Percentiles rank a stretch among this genome's conserved stretches.
phyloP scores from a whole-genome alignment of 2,888 invertebrate genomes.

The Mayetiola destructor region DNA sequence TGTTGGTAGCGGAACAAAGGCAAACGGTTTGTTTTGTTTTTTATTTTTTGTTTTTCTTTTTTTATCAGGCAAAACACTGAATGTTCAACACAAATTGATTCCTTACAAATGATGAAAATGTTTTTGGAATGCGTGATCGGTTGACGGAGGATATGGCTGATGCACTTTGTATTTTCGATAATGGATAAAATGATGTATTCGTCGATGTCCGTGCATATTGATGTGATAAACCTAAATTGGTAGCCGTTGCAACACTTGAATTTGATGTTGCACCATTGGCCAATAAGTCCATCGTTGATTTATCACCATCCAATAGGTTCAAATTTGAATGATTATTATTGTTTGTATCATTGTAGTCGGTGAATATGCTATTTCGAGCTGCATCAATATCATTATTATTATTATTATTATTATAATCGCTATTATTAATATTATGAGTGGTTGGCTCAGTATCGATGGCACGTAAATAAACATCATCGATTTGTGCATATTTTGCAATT shows the following conservation, averaged over 20 bases:
- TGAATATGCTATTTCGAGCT: not conserved
- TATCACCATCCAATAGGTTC: not conserved
- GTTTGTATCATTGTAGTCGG: not conserved
- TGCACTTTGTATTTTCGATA: slow-evolving; percentile 15
- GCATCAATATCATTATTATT: not conserved
- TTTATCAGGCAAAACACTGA: no score
- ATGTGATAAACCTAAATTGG: not conserved
- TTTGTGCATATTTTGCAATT: slow-evolving; percentile 66
- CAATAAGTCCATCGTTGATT: not conserved
- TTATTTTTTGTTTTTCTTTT: no score
- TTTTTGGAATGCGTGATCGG: slow-evolving; percentile 37
- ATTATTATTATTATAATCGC: not conserved
- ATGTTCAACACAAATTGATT: no score
- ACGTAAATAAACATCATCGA: slow-evolving; percentile 55
- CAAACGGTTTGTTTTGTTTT: no score
- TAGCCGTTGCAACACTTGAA: not conserved
- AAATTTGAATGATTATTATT: not conserved
- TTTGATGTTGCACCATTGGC: not conserved
- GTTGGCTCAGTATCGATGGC: slow-evolving; percentile 31
- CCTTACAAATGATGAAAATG: slow-evolving; percentile 36
- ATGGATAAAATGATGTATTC: not conserved
- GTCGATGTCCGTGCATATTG: not conserved
- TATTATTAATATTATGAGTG: not conserved
- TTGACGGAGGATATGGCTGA: slow-evolving; percentile 21
- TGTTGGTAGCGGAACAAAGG: no score